Evolutionary conservation across 2,888 invertebrate genomes (phyloP).

Genomic region (Archips crataeganus): DNA sequence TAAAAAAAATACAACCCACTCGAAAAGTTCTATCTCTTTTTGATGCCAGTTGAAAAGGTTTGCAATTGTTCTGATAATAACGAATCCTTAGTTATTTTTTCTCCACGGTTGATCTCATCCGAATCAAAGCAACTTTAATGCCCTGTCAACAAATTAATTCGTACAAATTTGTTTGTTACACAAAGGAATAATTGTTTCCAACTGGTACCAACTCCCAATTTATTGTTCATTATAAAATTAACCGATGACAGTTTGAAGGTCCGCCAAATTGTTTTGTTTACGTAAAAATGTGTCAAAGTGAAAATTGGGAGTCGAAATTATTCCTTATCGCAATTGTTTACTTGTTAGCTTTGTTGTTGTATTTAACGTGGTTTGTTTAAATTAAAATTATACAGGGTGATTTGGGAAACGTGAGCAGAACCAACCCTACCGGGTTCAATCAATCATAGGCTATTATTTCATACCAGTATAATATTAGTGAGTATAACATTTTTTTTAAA

Average conservation of each 20-base stretch:
- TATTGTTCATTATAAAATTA: slow-evolving; percentile 17
- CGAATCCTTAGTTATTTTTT: neutral
- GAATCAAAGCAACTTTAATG: neutral
- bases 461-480: too few species aligned
- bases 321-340: slow-evolving; percentile 9
- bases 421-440: too few species aligned
- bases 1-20: too few species aligned
- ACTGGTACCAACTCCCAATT: neutral
- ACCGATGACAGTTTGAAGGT: slow-evolving; percentile 10
- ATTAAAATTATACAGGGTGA: too few species aligned
- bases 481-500: too few species aligned
- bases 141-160: slow-evolving; percentile 12
- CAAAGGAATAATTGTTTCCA: slow-evolving; percentile 8
- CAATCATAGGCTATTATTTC: too few species aligned
- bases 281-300: slow-evolving; percentile 18
- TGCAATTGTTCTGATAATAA: too few species aligned
- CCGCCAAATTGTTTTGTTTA: slow-evolving; percentile 20
- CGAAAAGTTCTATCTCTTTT: too few species aligned
- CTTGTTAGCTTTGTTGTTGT: neutral
- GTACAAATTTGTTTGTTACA: slow-evolving; percentile 8
- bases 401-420: too few species aligned
- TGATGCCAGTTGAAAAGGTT: too few species aligned
- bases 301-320: slow-evolving; percentile 13
- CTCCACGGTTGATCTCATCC: neutral
- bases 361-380: neutral